phyloP scores from a whole-genome alignment of 2,888 invertebrate genomes.

The Eupithecia subumbrata region DNA sequence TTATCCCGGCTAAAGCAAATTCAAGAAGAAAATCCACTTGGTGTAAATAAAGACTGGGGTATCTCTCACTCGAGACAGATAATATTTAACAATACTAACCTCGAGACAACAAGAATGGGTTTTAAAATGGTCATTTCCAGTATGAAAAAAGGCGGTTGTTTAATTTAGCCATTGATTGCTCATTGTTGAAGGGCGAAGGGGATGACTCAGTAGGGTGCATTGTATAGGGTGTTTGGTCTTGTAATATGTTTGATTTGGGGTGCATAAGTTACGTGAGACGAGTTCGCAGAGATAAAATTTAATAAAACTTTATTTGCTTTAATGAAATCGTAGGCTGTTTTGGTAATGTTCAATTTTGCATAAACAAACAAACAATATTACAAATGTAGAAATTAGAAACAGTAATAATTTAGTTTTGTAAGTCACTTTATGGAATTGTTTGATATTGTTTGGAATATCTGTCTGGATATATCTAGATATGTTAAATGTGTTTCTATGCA shows the following conservation, averaged over 20 bases:
- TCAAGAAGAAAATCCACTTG: neutral
- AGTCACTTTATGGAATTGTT: neutral
- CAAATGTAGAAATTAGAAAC: neutral
- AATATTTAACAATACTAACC: too few relatives aligned
- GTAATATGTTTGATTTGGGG: slow-evolving; percentile 55
- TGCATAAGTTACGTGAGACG: slow-evolving; percentile 48
- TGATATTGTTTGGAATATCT: too few relatives aligned
- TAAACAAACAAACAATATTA: slow-evolving; percentile 15
- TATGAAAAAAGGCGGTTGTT: slow-evolving; percentile 67
- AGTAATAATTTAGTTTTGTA: neutral
- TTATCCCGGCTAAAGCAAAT: neutral
- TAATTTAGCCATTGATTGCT: slow-evolving; percentile 82
- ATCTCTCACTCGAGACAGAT: neutral
- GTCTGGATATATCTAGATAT: too few relatives aligned
- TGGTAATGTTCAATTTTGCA: slow-evolving; percentile 14
- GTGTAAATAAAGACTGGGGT: neutral
- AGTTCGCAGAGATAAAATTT: slow-evolving; percentile 36
- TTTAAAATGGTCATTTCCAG: slow-evolving; percentile 42
- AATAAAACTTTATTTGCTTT: slow-evolving; percentile 33
- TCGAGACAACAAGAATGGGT: neutral
- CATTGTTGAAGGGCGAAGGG: slow-evolving; percentile 69
- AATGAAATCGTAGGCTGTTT: slow-evolving; percentile 36
- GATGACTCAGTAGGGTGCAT: slow-evolving; percentile 60
- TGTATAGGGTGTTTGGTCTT: slow-evolving; percentile 64
- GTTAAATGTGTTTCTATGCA: too few relatives aligned